Evolutionary conservation across 2,113 vertebrate species (phyloP).

Genomic region (Ia io): DNA sequence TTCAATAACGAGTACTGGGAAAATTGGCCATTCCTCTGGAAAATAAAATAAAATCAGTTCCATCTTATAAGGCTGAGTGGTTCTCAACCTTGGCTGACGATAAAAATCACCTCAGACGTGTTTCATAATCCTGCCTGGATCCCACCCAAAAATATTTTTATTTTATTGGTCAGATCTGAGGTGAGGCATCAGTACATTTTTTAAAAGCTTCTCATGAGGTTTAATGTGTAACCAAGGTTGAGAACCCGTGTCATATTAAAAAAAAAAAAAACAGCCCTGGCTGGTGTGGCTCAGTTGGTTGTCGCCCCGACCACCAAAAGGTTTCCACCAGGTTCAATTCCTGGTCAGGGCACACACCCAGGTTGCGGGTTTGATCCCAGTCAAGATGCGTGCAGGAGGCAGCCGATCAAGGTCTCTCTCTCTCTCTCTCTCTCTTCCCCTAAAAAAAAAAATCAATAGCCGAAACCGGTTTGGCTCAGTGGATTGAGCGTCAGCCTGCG

Average conservation of each 20-base stretch:
- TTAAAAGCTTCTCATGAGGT: neutral
- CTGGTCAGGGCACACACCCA: neutral
- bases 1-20: neutral
- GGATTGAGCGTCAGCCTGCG: too few relatives aligned
- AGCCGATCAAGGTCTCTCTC: neutral
- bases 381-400: neutral
- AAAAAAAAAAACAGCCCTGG: neutral
- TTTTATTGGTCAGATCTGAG: neutral
- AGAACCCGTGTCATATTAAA: neutral
- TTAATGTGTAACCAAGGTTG: neutral
- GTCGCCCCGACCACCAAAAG: neutral
- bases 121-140: neutral
- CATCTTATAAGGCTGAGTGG: neutral
- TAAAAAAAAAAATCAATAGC: too few relatives aligned
- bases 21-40: neutral
- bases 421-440: too few relatives aligned
- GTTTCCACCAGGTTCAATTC: neutral
- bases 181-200: neutral
- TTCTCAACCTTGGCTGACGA: neutral
- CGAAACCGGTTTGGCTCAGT: too few relatives aligned
- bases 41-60: slow-evolving; percentile 28
- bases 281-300: neutral
- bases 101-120: neutral
- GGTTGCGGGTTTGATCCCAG: neutral
- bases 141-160: neutral